These are phyloP conservation scores for Creontiades dilutus DNA, from an alignment of 2,888 invertebrate species.

Conservation along the genomic window DNA sequence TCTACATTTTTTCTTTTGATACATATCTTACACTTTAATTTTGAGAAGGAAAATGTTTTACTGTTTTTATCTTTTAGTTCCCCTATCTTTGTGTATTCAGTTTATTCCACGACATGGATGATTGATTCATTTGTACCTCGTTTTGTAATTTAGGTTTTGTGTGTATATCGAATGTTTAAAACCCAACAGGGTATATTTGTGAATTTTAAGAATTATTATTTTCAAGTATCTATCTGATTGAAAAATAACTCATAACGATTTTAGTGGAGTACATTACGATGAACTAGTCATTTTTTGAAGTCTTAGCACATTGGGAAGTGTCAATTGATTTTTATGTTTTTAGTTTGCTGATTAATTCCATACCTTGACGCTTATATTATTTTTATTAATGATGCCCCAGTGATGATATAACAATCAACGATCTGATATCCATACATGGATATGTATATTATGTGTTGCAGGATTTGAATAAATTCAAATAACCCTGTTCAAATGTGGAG, in stretches of 20 bases:
- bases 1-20: constrained; percentile 9
- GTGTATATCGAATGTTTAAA: background rate
- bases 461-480: background rate
- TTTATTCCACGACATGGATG: constrained; percentile 6
- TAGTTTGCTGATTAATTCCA: constrained; percentile 55
- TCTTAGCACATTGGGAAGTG: constrained; percentile 62
- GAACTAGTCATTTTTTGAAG: constrained; percentile 70
- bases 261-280: constrained; percentile 64
- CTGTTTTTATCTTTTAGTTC: background rate
- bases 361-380: constrained; percentile 63
- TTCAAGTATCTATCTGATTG: background rate
- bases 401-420: constrained; percentile 39
- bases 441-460: background rate
- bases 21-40: constrained; percentile 13
- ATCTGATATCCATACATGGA: constrained; percentile 17
- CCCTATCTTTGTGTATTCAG: background rate
- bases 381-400: constrained; percentile 49
- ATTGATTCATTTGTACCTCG: constrained; percentile 36
- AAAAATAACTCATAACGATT: constrained; percentile 36
- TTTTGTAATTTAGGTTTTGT: constrained; percentile 4
- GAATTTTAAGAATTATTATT: constrained; percentile 38
- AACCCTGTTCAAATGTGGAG: background rate
- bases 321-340: constrained; percentile 51
- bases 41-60: background rate
- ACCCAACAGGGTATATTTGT: constrained; percentile 35